These are phyloP conservation scores for Drosophila infuscata DNA, from an alignment of 2,888 invertebrate genomes.

Conservation along the genomic window DNA sequence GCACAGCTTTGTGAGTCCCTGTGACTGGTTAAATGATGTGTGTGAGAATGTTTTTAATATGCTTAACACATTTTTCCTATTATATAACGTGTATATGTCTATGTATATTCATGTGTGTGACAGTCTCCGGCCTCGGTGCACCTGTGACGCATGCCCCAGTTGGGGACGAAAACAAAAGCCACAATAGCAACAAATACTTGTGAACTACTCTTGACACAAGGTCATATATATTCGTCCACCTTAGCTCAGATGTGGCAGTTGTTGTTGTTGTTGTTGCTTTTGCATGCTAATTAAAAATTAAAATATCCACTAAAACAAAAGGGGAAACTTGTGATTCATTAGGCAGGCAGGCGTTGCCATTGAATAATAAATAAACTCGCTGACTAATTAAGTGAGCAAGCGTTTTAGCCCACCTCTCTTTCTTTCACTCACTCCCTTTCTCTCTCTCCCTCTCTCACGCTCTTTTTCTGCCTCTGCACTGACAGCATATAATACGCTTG, in stretches of 20 bases:
- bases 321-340: constrained; percentile 73
- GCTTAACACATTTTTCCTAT: constrained; percentile 58
- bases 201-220: constrained; percentile 61
- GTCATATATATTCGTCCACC: constrained; percentile 71
- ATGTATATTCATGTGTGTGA: constrained; percentile 12
- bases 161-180: constrained; percentile 32
- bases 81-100: constrained; percentile 13
- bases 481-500: constrained; percentile 66
- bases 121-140: constrained; percentile 55
- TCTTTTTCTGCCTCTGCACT: constrained; percentile 29
- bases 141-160: constrained; percentile 70
- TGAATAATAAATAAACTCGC: constrained; percentile 77
- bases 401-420: constrained; percentile 1
- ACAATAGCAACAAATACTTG: constrained; percentile 51
- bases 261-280: constrained; percentile 33
- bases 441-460: neutral
- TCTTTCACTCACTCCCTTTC: neutral
- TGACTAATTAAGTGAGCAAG: constrained; percentile 76
- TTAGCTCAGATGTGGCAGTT: constrained; percentile 14
- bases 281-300: constrained; percentile 79
- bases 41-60: constrained; percentile 73
- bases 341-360: constrained; percentile 71
- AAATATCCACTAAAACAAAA: constrained; percentile 72
- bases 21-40: constrained; percentile 73
- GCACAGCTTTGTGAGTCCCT: constrained; percentile 30